A percentile compares a stretch with the other conserved stretches of the same genome.
Evolutionary conservation across 2,113 vertebrate genomes (phyloP).

Genomic region (Desmodus rotundus): DNA sequence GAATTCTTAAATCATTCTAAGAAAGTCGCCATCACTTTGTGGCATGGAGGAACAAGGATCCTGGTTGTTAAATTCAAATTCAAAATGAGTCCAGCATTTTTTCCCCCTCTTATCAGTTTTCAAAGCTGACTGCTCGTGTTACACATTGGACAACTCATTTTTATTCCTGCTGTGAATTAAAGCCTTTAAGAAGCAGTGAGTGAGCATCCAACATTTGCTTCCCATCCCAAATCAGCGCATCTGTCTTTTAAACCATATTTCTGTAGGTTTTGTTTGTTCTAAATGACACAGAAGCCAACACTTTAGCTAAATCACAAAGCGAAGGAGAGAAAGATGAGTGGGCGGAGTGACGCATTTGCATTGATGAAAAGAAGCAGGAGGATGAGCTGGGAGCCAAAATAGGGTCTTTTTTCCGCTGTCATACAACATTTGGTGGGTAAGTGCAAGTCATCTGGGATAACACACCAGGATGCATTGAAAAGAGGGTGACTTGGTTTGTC

Average conservation of each 20-base stretch:
- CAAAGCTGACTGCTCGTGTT: constrained; percentile 65
- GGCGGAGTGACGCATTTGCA: neutral
- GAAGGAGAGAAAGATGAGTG: constrained; percentile 43
- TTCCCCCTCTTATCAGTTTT: constrained; percentile 73
- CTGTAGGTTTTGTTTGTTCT: constrained; percentile 60
- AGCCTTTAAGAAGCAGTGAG: constrained; percentile 68
- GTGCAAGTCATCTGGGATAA: neutral
- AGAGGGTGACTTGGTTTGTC: neutral
- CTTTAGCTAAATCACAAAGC: constrained; percentile 67
- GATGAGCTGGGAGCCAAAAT: neutral
- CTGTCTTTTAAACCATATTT: constrained; percentile 73
- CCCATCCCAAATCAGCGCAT: constrained; percentile 61
- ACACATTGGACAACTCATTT: constrained; percentile 4
- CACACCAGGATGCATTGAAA: fast-evolving
- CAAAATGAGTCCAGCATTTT: constrained; percentile 76
- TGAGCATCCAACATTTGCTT: constrained; percentile 59
- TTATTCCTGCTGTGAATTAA: constrained; percentile 75
- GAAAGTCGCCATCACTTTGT: constrained; percentile 66
- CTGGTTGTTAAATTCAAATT: constrained; percentile 76
- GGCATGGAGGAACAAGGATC: constrained; percentile 69
- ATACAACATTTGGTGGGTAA: constrained; percentile 27
- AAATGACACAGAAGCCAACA: constrained; percentile 68
- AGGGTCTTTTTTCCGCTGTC: neutral
- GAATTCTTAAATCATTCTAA: constrained; percentile 79
- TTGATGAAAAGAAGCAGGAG: neutral